Base-by-base conservation (phyloP, 2,888 invertebrate species). In the Torymus aiolomorphi region DNA sequence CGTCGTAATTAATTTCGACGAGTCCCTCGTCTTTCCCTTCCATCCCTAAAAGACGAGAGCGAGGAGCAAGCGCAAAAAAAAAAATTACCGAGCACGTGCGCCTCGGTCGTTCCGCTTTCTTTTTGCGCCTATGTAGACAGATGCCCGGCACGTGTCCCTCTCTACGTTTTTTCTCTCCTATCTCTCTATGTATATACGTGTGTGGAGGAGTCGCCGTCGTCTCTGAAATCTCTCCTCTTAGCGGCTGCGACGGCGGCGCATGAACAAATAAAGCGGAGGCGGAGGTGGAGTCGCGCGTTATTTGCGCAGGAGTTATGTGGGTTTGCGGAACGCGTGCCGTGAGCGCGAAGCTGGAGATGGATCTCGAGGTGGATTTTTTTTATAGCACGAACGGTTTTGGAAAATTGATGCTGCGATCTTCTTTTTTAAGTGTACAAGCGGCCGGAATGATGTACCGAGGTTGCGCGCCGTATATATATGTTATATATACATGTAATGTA, bases 121-220 rank as follows among this genome's bases (percentile, higher is more conserved):
- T 51, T 52, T 59, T 66, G 69, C 18, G 18, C 31, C 31, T 31
- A 31, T 31, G 31, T 31, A 31, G 31, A 31, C 78, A 78, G 78
- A 78, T 78, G 78, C 73, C 54, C 13, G 78, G 71, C 78, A 78
- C 78, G 78, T 78, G 78, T 73, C 67, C 57, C 61, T 18, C 51
- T 57, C 11, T 11, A 13, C 42, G 24, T 18, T n/a, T 61, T 18
- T 67, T 69, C 56, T 1, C 1, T 31, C 54, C 42, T 20, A 11
- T 16, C 16, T 59, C 24, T 2, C 24, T 24, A 24, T 24, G 3
- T 31, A 31, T 31, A 8, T 31, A 8, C 8, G 31, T 31, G 31
- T 31, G 31, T 3, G 31, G 31, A 31, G 8, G 8, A 31, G 31
- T 3, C 8, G 8, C 4, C 8, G 31, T 31, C 31, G 5, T 31